Evolutionary conservation across 2,113 vertebrate genomes (phyloP).

Genomic region (Cyprinus carpio): DNA sequence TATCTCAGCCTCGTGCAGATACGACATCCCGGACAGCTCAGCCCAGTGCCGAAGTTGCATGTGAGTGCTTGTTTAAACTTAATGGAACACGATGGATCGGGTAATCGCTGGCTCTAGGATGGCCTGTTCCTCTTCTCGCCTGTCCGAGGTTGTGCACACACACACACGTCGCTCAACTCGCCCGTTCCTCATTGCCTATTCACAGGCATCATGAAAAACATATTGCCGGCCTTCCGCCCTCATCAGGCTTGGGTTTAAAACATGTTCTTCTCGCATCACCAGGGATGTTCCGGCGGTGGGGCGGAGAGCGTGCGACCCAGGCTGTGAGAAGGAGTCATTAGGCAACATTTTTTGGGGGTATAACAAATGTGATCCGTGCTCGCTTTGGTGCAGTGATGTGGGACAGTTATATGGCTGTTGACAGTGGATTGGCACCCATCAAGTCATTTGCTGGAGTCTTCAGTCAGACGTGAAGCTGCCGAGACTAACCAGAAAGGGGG

Average conservation of each 20-base stretch:
- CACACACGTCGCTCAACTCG: slow-evolving; percentile 22
- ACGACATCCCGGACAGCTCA: slow-evolving; percentile 66
- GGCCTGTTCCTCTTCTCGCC: slow-evolving; percentile 66
- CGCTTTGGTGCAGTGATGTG: slow-evolving; percentile 51
- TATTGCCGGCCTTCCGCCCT: slow-evolving; percentile 50
- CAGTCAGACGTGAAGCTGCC: slow-evolving; percentile 52
- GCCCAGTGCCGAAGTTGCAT: slow-evolving; percentile 54
- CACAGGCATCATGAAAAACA: slow-evolving; percentile 56
- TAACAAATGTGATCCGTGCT: slow-evolving; percentile 47
- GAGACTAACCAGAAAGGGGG: slow-evolving; percentile 38
- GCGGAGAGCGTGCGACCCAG: slow-evolving; percentile 19
- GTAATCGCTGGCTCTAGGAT: slow-evolving; percentile 68
- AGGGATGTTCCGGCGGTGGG: slow-evolving; percentile 40
- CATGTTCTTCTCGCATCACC: slow-evolving; percentile 48
- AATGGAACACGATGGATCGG: slow-evolving; percentile 73
- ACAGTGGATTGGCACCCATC: slow-evolving; percentile 58
- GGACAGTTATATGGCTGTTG: slow-evolving; percentile 52
- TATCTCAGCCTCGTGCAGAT: slow-evolving; percentile 75
- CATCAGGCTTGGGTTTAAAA: slow-evolving; percentile 54
- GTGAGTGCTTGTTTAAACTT: slow-evolving; percentile 62
- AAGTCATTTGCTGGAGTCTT: slow-evolving; percentile 56
- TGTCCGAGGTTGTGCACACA: slow-evolving; percentile 52
- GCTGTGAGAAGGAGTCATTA: slow-evolving; percentile 50
- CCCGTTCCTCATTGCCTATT: slow-evolving; percentile 55
- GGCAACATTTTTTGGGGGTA: slow-evolving; percentile 49